phyloP scores from a whole-genome alignment of 2,113 vertebrate genomes.

The Craseonycteris thonglongyai region DNA sequence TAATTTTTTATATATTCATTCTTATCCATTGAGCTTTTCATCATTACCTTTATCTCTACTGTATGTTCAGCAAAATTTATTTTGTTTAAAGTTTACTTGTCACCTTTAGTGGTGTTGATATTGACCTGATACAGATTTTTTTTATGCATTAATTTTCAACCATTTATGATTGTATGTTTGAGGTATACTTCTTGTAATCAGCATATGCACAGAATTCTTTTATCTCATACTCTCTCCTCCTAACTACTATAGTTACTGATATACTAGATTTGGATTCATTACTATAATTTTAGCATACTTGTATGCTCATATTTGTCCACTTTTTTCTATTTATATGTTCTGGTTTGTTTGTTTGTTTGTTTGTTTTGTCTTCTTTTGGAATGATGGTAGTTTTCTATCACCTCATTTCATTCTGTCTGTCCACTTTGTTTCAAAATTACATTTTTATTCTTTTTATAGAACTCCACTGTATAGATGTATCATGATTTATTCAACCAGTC shows the following conservation, averaged over 20 bases:
- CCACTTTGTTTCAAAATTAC: neutral
- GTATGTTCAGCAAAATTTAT: neutral
- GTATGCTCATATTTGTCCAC: neutral
- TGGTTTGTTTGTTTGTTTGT: neutral
- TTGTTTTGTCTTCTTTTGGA: neutral
- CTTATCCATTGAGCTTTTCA: neutral
- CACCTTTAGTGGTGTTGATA: neutral
- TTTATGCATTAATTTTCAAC: neutral
- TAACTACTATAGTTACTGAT: neutral
- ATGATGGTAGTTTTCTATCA: neutral
- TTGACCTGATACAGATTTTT: neutral
- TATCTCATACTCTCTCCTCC: neutral
- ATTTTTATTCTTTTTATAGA: neutral
- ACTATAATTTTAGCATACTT: neutral
- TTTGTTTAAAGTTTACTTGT: neutral
- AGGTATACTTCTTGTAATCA: neutral
- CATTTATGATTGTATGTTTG: neutral
- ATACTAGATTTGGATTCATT: neutral
- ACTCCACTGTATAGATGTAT: neutral
- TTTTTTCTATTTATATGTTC: neutral
- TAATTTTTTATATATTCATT: neutral
- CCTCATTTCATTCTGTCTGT: neutral
- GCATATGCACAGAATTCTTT: neutral
- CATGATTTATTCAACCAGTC: neutral
- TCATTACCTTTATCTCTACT: neutral